phyloP scores from a whole-genome alignment of 2,888 invertebrate species.

The Pasiphila rectangulata region DNA sequence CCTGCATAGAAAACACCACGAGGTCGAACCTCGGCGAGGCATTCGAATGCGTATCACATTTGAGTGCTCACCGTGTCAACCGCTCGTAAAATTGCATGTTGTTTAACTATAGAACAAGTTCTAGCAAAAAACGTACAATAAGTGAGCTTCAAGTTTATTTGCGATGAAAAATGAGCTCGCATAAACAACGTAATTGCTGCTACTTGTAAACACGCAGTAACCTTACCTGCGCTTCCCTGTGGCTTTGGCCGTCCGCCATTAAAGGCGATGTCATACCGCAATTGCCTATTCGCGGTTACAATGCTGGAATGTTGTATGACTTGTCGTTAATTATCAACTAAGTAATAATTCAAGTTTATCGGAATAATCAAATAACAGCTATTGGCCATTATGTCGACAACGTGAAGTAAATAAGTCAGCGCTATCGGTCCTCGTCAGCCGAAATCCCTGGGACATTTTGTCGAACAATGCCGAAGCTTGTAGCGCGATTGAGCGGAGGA shows the following conservation, averaged over 20 bases:
- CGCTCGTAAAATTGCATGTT: too few relatives aligned
- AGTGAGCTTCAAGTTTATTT: not conserved
- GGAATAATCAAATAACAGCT: too few relatives aligned
- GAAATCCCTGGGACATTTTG: slow-evolving; percentile 6
- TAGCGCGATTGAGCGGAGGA: slow-evolving; percentile 18
- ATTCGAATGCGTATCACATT: too few relatives aligned
- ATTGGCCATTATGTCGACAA: too few relatives aligned
- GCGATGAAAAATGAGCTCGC: not conserved
- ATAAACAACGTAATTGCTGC: not conserved
- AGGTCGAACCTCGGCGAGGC: too few relatives aligned
- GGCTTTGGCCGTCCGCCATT: not conserved
- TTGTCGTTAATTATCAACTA: not conserved
- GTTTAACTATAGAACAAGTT: too few relatives aligned
- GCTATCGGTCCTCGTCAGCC: not conserved
- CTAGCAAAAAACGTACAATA: too few relatives aligned
- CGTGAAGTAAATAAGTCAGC: not conserved
- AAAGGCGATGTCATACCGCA: not conserved
- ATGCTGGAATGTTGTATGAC: not conserved
- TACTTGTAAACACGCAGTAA: not conserved
- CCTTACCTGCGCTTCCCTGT: not conserved
- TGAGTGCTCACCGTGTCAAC: too few relatives aligned
- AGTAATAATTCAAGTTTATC: too few relatives aligned
- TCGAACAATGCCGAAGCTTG: slow-evolving; percentile 8
- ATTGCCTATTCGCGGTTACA: not conserved
- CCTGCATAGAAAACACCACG: too few relatives aligned